Percentiles rank a stretch among this genome's conserved stretches.
Evolutionary conservation across 2,888 invertebrate genomes (phyloP).

Genomic region (Melanostoma scalare): DNA sequence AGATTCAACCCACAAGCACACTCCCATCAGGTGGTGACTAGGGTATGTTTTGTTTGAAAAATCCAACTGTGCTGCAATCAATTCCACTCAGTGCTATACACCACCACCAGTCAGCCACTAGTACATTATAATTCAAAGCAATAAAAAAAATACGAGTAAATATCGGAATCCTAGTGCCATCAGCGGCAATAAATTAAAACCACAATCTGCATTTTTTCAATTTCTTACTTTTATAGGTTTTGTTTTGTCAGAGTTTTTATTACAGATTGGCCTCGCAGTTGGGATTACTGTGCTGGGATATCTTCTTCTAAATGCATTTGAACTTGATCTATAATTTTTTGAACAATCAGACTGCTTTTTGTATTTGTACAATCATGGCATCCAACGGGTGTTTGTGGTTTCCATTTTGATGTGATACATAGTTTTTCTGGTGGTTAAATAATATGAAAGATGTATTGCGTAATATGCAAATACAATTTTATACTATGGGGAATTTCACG

Average conservation of each 20-base stretch:
- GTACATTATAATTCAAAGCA: conserved; percentile 54
- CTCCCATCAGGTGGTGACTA: conserved; percentile 25
- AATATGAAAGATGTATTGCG: conserved; percentile 9
- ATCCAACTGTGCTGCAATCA: conserved; percentile 53
- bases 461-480: conserved; percentile 16
- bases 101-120: neutral
- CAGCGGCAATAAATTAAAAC: conserved; percentile 59
- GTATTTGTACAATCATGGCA: conserved; percentile 16
- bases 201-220: conserved; percentile 62
- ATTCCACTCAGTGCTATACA: conserved; percentile 27
- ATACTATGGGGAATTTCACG: conserved; percentile 11
- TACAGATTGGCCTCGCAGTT: conserved; percentile 41
- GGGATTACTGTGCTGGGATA: conserved; percentile 12
- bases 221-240: conserved; percentile 21
- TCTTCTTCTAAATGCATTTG: conserved; percentile 53
- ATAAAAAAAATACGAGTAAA: conserved; percentile 3
- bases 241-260: conserved; percentile 2
- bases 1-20: conserved; percentile 60
- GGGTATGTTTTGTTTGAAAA: conserved; percentile 26
- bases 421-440: neutral
- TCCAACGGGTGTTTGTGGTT: conserved; percentile 52
- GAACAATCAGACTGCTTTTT: conserved; percentile 22
- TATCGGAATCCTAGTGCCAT: conserved; percentile 54
- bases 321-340: conserved; percentile 68
- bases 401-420: conserved; percentile 6